Evolutionary conservation across 2,113 vertebrate species (phyloP), one percentile per base, ranked within the genome.

Genomic region (Neopipo cinnamomea): DNA sequence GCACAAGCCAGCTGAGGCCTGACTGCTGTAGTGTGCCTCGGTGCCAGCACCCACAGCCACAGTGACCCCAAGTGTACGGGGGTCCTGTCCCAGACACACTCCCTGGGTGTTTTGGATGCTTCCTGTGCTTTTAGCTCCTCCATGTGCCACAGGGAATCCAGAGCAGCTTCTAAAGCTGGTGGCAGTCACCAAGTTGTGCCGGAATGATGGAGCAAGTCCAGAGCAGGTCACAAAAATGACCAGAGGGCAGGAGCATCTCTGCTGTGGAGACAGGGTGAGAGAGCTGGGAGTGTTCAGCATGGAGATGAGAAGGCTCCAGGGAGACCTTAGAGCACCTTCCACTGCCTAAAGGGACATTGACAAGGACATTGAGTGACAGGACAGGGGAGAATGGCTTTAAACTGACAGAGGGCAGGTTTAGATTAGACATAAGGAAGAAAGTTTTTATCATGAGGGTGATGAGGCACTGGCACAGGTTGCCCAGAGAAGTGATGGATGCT

Each of bases 61-160:
- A 0, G 30, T 44, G 14, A 52, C 50, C 9, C 47, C n/a, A 14
- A 41, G 39, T 1, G 1, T 46, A 28, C 0, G 2, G 25, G 24
- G 16, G 25, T 68, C 16, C 16, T 2, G 1, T 35, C 24, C 71
- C 27, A 35, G 28, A 11, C 9, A 5, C 5, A 0, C 9, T 72
- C 30, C 19, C 8, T 70, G n/a, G 15, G 11, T 20, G 18, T 24
- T 71, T 55, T 31, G 46, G 63, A 49, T 2, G 1, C 33, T 37
- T 30, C 62, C 17, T 76, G 31, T 71, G 44, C 41, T 66, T 47
- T 52, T 1, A 2, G 44, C 62, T 68, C n/a, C 12, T 81, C 18
- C 8, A 2, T 6, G 4, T 35, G 31, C 46, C 13, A 0, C 13
- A 23, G 25, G 56, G 46, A 41, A 44, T 76, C 63, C 31, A 0